Evolutionary conservation across 35 echinoderm and acorn worm genomes (phyloP), one percentile per base, ranked within the genome.

Genomic region (Antedon bifida): DNA sequence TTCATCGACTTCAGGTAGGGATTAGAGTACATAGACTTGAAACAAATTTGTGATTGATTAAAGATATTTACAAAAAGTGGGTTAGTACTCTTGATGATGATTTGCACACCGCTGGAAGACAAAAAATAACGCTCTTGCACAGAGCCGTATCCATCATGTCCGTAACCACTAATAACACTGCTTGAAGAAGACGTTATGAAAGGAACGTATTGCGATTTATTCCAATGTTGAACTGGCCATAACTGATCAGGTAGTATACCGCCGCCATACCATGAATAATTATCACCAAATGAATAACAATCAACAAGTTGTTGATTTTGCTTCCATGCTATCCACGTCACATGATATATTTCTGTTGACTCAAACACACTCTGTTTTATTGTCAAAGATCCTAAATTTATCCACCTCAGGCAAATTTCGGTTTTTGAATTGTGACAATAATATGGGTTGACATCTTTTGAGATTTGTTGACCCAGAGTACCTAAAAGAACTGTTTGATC

Each of bases 261-360:
- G 9, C 88, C 88, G 23, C 88, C 88, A 35, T 84, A 89, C 88
- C 88, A 89, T 46, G 84, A 77, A 73, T 82, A 77, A 36, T n/a
- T n/a, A 77, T 83, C 21, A 33, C 55, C 21, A 89, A 36, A 21
- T 23, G 81, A 89, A 29, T 79, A 89, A 73, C 88, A 89, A 73
- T 89, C 88, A 39, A 21, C 0, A 34, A 74, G 83, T 82, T 12
- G 42, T 32, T 29, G 88, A 26, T 19, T 39, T 12, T 28, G 79
- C 46, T 55, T 87, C 86, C 86, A 79, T 82, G 78, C 86, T 39
- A 35, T 74, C 80, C 12, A 29, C 21, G 74, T 87, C 81, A 75
- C 86, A 74, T 30, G 73, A 56, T 23, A 87, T 76, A 34, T 46
- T 79, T 26, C 56, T 39, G 3, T 36, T 38, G 79, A 76, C 38